phyloP scores from a whole-genome alignment of 1,140 invertebrate species.

The Drosophila subobscura region DNA sequence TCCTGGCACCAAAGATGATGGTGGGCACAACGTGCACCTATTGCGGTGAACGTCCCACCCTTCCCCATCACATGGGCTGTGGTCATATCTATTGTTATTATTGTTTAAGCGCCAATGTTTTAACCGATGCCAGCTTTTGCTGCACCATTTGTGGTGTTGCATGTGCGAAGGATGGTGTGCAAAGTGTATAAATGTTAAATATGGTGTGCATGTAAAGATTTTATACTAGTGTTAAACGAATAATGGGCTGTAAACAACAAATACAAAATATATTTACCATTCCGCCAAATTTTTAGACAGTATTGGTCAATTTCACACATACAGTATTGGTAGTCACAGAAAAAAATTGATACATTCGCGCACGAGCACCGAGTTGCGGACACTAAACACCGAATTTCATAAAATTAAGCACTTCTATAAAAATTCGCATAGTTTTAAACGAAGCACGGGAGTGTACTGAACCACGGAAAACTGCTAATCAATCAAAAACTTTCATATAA shows the following conservation, averaged over 20 bases:
- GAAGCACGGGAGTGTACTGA: not conserved
- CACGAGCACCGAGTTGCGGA: not conserved
- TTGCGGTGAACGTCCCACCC: slow-evolving; percentile 85
- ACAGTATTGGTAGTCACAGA: slow-evolving; percentile 16
- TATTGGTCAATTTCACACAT: not conserved
- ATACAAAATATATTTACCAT: slow-evolving; percentile 18
- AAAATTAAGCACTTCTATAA: not conserved
- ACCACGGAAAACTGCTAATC: not conserved
- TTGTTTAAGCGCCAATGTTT: slow-evolving; percentile 84
- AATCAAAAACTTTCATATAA: slow-evolving; percentile 11
- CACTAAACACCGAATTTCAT: not conserved
- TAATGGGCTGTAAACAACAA: slow-evolving; percentile 18
- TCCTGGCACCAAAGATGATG: slow-evolving; percentile 56
- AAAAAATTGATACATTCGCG: slow-evolving; percentile 2
- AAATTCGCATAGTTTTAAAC: not conserved
- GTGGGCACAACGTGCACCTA: slow-evolving; percentile 84
- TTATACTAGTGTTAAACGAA: slow-evolving; percentile 13
- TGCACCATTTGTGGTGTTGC: slow-evolving; percentile 68
- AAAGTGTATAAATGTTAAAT: slow-evolving; percentile 39
- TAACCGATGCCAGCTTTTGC: slow-evolving; percentile 71
- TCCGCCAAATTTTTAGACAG: not conserved
- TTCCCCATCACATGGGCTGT: slow-evolving; percentile 87
- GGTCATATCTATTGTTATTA: slow-evolving; percentile 88
- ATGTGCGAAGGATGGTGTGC: slow-evolving; percentile 39
- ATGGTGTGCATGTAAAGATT: slow-evolving; percentile 25